Base-by-base conservation (phyloP, 2,888 invertebrate species). In the Cheilosia impressa region DNA sequence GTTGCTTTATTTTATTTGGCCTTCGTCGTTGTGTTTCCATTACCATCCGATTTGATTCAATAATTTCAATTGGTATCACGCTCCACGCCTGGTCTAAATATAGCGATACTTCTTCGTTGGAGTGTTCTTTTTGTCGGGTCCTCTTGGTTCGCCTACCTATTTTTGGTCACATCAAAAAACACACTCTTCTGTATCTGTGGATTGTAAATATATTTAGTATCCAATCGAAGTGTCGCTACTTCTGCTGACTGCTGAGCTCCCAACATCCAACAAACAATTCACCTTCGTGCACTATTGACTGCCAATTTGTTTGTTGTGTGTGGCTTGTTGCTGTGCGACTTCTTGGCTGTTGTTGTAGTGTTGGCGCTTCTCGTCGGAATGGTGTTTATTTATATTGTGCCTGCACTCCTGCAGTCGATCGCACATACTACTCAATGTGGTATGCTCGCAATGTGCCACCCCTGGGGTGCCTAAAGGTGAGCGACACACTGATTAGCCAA, bases 281-380 rank as follows among this genome's bases (percentile, higher is more conserved):
- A 81, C 81, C 81, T 77, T 71, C 66, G 76, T 81, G 85, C 85
- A 81, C 81, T 84, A 75, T 80, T 84, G 84, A 60, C 80, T 84
- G 84, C 31, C 75, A 84, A 84, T 84, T 84, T 80, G 84, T 76
- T 75, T 84, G 69, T 65, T 83, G 81, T 63, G 53, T 72, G 50
- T 68, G 65, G 72, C 68, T 85, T 77, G 85, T 72, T 71, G 71
- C 50, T 60, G 65, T 45, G 27, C 38, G 38, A 38, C 38, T 38
- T 31, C 69, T 76, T 69, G 34, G 47, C 17, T 47, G 47, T n/a
- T 45, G 43, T 9, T 57, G 24, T 2, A 47, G 4, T 38, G 47
- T 9, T 65, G 22, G 38, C 10, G 60, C 27, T n/a, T n/a, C 31
- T 19, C 43, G 53, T 24, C 31, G 55, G 31, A 19, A 34, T 22